A percentile compares a stretch with the other conserved stretches of the same genome.
Evolutionary conservation across 2,888 invertebrate species (phyloP).

Genomic region (Platycheirus albimanus): DNA sequence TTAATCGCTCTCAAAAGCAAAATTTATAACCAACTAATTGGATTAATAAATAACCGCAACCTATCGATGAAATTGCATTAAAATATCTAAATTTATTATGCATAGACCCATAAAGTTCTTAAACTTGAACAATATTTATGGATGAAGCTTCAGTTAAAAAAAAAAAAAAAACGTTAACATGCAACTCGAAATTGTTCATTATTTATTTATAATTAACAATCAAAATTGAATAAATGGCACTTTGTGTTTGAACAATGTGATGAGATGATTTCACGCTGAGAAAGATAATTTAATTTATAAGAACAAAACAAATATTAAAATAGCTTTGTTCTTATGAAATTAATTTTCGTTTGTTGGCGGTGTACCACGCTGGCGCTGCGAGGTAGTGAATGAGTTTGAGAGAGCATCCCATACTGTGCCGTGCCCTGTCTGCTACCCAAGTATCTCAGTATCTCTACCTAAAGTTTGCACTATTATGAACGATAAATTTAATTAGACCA

Average conservation of each 20-base stretch:
- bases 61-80: conserved; percentile 17
- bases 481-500: conserved; percentile 58
- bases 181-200: conserved; percentile 4
- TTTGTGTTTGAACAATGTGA: conserved; percentile 1
- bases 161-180: conserved; percentile 12
- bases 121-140: conserved; percentile 12
- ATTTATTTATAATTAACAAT: conserved; percentile 20
- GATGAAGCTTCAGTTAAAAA: not conserved
- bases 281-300: conserved; percentile 26
- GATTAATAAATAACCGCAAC: conserved; percentile 33
- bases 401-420: too few relatives aligned
- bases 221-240: conserved; percentile 7
- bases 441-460: conserved; percentile 1
- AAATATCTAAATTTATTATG: conserved; percentile 23
- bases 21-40: conserved; percentile 28
- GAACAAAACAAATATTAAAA: conserved; percentile 23
- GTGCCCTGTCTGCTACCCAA: too few relatives aligned
- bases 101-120: not conserved
- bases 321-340: conserved; percentile 14
- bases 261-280: conserved; percentile 4
- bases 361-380: too few relatives aligned
- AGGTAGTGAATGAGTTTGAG: not conserved
- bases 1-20: not conserved
- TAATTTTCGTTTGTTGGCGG: conserved; percentile 28
- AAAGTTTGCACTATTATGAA: conserved; percentile 45